A percentile compares a stretch with the other conserved stretches of the same genome.
Conservation (phyloP, 2,113 vertebrate genomes). For the Chamaea fasciata region DNA sequence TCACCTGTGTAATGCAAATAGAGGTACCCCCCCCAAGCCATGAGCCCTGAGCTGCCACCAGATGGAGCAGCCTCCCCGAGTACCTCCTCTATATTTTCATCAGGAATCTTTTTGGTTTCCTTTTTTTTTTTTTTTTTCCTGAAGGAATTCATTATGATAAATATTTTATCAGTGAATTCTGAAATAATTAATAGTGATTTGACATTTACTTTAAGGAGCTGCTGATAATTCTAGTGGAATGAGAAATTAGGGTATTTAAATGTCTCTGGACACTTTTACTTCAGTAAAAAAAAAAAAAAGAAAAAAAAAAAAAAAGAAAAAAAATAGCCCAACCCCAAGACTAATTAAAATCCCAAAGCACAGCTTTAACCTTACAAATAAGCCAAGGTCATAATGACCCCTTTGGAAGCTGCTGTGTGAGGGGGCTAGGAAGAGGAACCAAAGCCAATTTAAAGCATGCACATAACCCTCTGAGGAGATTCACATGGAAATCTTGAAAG, state of each 20-base stretch:
- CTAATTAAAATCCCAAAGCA: not conserved
- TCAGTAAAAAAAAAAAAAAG: not conserved
- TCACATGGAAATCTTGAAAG: not conserved
- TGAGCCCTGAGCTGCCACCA: not conserved
- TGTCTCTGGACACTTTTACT: not conserved
- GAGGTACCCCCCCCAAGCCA: not conserved
- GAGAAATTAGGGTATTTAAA: not conserved
- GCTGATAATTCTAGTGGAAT: not conserved
- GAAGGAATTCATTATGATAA: not conserved
- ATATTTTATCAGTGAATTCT: constrained; percentile 29
- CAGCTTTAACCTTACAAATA: not conserved
- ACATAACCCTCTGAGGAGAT: not conserved
- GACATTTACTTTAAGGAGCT: not conserved
- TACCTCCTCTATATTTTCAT: not conserved
- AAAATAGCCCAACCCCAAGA: not conserved
- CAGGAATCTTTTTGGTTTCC: too few species aligned
- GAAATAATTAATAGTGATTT: not conserved
- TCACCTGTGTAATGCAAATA: too few species aligned
- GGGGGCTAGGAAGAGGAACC: not conserved
- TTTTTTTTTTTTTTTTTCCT: not conserved
- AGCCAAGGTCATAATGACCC: not conserved
- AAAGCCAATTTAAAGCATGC: not conserved
- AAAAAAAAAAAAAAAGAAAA: too few species aligned
- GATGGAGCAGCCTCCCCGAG: not conserved
- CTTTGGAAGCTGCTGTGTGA: not conserved